These are phyloP conservation scores for Pseudois nayaur DNA, from an alignment of 2,113 vertebrate species.

Conservation along the genomic window DNA sequence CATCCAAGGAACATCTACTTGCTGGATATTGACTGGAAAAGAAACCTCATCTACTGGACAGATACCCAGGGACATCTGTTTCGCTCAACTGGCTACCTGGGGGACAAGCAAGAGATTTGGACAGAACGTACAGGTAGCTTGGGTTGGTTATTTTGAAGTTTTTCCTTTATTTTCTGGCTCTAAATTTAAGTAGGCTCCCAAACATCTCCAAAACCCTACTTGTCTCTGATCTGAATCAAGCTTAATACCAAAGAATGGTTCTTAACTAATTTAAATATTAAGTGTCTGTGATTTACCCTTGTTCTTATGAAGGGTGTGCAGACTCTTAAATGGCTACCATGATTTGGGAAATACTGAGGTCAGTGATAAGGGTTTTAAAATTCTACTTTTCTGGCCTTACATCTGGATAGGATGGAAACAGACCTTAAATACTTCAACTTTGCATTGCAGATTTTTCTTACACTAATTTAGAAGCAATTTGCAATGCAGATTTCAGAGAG, in stretches of 20 bases:
- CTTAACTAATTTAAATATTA: neutral
- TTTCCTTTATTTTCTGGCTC: neutral
- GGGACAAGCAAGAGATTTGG: constrained; percentile 77
- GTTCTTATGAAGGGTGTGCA: neutral
- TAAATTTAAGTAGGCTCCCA: neutral
- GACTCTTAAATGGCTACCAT: neutral
- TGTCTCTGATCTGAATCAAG: neutral
- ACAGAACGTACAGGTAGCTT: constrained; percentile 82
- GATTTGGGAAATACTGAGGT: neutral
- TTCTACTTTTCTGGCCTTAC: neutral
- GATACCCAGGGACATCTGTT: constrained; percentile 84
- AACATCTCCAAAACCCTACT: neutral
- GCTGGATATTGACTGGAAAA: constrained; percentile 90
- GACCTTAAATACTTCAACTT: neutral
- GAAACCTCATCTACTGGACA: constrained; percentile 85
- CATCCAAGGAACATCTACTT: constrained; percentile 79
- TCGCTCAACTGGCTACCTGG: constrained; percentile 70
- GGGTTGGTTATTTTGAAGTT: neutral
- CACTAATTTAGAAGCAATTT: constrained; percentile 53
- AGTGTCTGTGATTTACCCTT: neutral
- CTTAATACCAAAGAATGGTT: neutral
- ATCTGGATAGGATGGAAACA: neutral
- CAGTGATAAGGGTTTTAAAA: neutral
- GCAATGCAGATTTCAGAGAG: constrained; percentile 53
- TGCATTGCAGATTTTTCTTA: constrained; percentile 57